A percentile compares a stretch with the other conserved stretches of the same genome.
Evolutionary conservation across 2,113 vertebrate species (phyloP).

Genomic region (Hyperopisus bebe): DNA sequence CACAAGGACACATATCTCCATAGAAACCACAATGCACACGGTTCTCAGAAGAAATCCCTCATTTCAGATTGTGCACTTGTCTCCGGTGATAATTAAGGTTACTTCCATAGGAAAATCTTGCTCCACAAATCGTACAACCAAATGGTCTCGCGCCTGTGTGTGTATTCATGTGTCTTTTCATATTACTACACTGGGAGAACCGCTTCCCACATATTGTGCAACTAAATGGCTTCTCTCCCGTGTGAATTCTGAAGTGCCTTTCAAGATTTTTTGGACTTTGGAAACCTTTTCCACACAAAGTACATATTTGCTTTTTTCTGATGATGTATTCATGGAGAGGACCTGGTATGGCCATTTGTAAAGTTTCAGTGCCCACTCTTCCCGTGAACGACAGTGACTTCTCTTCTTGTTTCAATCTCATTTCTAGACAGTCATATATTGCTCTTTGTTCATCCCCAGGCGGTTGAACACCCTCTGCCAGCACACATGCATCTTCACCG

Average conservation of each 20-base stretch:
- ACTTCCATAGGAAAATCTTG: slow-evolving; percentile 53
- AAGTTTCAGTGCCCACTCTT: background rate
- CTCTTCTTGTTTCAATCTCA: slow-evolving; percentile 52
- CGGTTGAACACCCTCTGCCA: background rate
- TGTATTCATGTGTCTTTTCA: slow-evolving; percentile 54
- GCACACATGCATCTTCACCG: background rate
- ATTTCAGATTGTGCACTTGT: slow-evolving; percentile 37
- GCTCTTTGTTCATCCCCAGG: slow-evolving; percentile 31
- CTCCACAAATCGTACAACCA: slow-evolving; percentile 40
- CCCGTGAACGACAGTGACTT: slow-evolving; percentile 24
- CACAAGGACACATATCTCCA: background rate
- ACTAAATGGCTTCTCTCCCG: slow-evolving; percentile 50
- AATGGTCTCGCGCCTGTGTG: slow-evolving; percentile 54
- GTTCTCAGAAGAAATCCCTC: background rate
- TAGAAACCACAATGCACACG: background rate
- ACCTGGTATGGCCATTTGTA: background rate
- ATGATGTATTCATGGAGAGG: background rate
- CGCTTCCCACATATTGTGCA: slow-evolving; percentile 51
- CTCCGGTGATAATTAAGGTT: slow-evolving; percentile 56
- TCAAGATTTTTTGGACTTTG: slow-evolving; percentile 46
- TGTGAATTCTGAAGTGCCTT: slow-evolving; percentile 52
- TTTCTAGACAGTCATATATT: slow-evolving; percentile 43
- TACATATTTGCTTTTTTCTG: slow-evolving; percentile 40
- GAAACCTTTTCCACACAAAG: slow-evolving; percentile 48
- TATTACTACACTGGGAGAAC: slow-evolving; percentile 55